Evolutionary conservation across 2,888 invertebrate species (phyloP).

Genomic region (Epirrita christyi): DNA sequence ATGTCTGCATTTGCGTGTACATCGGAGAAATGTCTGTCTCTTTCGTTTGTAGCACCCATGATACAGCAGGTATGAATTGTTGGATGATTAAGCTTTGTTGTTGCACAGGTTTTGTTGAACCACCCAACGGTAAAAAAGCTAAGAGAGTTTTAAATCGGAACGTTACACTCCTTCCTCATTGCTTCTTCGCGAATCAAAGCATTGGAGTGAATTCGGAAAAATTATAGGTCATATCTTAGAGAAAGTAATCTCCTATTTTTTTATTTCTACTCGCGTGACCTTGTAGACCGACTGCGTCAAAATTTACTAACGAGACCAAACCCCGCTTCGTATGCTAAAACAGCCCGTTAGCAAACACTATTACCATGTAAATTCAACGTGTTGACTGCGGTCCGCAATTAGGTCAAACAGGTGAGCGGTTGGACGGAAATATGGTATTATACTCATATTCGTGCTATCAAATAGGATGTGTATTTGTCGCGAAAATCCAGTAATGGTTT

Average conservation of each 20-base stretch:
- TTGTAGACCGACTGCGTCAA: slow-evolving; percentile 24
- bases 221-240: no score
- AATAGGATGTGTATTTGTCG: slow-evolving; percentile 30
- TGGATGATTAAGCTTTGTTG: not conserved
- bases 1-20: slow-evolving; percentile 32
- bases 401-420: slow-evolving; percentile 53
- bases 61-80: slow-evolving; percentile 2
- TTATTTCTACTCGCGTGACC: slow-evolving; percentile 7
- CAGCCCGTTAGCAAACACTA: slow-evolving; percentile 58
- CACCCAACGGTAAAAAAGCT: not conserved
- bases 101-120: not conserved
- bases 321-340: slow-evolving; percentile 51
- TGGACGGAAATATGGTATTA: slow-evolving; percentile 31
- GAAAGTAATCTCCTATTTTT: slow-evolving; percentile 2
- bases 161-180: no score
- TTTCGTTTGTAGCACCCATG: not conserved
- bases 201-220: no score
- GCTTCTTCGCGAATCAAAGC: no score
- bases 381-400: slow-evolving; percentile 55
- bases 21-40: slow-evolving; percentile 23
- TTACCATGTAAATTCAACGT: slow-evolving; percentile 71
- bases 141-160: not conserved
- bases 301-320: slow-evolving; percentile 36
- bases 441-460: slow-evolving; percentile 3
- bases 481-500: slow-evolving; percentile 15